Conservation (phyloP, 1,140 invertebrate genomes). For the Drosophila ohnishii region DNA sequence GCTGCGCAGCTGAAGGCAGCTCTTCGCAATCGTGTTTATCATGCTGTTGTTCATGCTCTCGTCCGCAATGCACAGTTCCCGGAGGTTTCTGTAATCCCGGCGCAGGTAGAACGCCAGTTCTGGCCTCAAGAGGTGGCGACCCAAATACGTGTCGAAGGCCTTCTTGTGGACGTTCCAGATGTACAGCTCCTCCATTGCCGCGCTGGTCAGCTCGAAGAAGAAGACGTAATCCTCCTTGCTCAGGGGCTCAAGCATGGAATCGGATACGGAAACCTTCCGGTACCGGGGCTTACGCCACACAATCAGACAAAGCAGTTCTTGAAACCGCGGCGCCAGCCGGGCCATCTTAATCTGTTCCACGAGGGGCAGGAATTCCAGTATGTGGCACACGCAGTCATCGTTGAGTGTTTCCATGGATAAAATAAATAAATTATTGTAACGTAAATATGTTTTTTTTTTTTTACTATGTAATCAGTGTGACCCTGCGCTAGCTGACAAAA, state of each 20-base stretch:
- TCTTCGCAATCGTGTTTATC: slow-evolving; percentile 59
- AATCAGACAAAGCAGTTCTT: slow-evolving; percentile 48
- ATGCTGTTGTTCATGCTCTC: slow-evolving; percentile 68
- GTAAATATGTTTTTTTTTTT: slow-evolving; percentile 11
- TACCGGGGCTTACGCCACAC: slow-evolving; percentile 65
- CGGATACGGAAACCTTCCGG: slow-evolving; percentile 56
- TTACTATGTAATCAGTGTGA: slow-evolving; percentile 3
- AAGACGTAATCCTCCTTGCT: slow-evolving; percentile 66
- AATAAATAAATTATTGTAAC: neutral
- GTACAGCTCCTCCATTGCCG: slow-evolving; percentile 61
- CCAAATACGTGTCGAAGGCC: slow-evolving; percentile 67
- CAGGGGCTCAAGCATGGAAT: slow-evolving; percentile 51
- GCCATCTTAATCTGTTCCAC: slow-evolving; percentile 68
- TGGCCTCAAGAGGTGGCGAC: slow-evolving; percentile 62
- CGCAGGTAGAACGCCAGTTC: slow-evolving; percentile 69
- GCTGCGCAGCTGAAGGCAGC: slow-evolving; percentile 46
- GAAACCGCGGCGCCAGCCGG: slow-evolving; percentile 48
- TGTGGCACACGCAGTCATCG: slow-evolving; percentile 71
- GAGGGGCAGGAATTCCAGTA: slow-evolving; percentile 64
- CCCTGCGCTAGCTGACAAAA: neutral
- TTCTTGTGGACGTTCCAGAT: slow-evolving; percentile 62
- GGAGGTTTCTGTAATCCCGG: slow-evolving; percentile 52
- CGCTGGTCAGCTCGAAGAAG: slow-evolving; percentile 65
- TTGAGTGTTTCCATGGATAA: slow-evolving; percentile 59
- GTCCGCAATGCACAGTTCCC: slow-evolving; percentile 60